These are phyloP conservation scores for Hirundo rustica DNA, from an alignment of 2,797 vertebrate genomes.

Conservation along the genomic window DNA sequence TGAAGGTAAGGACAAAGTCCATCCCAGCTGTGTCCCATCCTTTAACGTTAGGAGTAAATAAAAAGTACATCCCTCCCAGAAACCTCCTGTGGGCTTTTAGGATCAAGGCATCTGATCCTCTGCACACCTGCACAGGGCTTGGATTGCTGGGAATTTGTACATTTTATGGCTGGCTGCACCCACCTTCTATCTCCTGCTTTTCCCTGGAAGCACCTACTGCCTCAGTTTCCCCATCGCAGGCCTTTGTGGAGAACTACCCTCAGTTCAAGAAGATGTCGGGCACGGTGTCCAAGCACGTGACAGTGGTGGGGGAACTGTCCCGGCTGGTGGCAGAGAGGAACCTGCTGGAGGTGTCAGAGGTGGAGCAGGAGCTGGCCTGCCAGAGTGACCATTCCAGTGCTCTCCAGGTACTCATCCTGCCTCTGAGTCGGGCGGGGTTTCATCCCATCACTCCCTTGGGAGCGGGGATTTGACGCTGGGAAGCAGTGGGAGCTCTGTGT, in stretches of 20 bases:
- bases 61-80: not conserved
- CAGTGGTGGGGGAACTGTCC: conserved; percentile 93
- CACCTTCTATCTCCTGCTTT: not conserved
- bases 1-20: conserved; percentile 84
- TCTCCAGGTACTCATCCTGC: conserved; percentile 80
- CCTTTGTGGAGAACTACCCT: conserved; percentile 96
- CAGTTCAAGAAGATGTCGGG: conserved; percentile 99
- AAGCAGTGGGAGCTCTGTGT: not conserved
- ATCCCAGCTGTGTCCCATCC: no score
- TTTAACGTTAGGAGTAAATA: not conserved
- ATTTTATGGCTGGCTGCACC: not conserved
- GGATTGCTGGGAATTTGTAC: not conserved
- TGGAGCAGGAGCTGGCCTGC: conserved; percentile 94
- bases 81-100: not conserved
- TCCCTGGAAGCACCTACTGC: not conserved
- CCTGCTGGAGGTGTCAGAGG: conserved; percentile 94
- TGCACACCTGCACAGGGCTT: not conserved
- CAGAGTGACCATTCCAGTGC: conserved; percentile 94
- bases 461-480: not conserved
- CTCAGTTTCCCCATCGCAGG: conserved; percentile 71
- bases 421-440: fast-evolving
- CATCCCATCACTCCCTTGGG: not conserved
- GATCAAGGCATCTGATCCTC: not conserved
- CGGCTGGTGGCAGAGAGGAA: conserved; percentile 88
- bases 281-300: conserved; percentile 95